Conservation (phyloP, 2,113 vertebrate genomes). For the Polypterus senegalus region DNA sequence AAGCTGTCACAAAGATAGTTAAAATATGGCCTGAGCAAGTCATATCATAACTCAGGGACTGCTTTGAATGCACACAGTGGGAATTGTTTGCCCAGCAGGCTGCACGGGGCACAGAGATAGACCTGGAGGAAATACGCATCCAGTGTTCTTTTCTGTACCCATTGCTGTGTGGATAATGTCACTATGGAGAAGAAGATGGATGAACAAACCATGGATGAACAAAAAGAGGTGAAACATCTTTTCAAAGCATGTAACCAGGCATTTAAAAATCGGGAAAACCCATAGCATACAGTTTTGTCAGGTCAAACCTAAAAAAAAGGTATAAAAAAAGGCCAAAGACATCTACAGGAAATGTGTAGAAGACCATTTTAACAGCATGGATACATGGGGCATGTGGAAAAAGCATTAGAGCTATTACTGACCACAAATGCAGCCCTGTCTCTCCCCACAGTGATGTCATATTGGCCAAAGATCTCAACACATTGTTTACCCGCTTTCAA, state of each 20-base stretch:
- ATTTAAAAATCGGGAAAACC: conserved; percentile 2
- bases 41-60: not conserved
- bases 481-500: too few species aligned
- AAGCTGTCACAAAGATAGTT: not conserved
- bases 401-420: too few species aligned
- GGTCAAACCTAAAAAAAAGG: too few species aligned
- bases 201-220: not conserved
- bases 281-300: not conserved
- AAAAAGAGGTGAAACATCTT: not conserved
- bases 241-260: conserved; percentile 3
- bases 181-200: conserved; percentile 1
- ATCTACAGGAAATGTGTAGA: too few species aligned
- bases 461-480: too few species aligned
- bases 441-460: too few species aligned
- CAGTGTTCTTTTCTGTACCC: not conserved
- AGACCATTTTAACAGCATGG: too few species aligned
- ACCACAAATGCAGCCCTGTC: too few species aligned
- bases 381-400: too few species aligned
- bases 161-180: conserved; percentile 3
- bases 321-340: too few species aligned
- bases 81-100: conserved; percentile 5
- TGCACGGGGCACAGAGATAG: not conserved
- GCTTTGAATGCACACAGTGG: conserved; percentile 1
- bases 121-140: conserved; percentile 6
- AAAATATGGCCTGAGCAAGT: not conserved